Base-by-base conservation (phyloP, 2,888 invertebrate species). In the Tuta absoluta region DNA sequence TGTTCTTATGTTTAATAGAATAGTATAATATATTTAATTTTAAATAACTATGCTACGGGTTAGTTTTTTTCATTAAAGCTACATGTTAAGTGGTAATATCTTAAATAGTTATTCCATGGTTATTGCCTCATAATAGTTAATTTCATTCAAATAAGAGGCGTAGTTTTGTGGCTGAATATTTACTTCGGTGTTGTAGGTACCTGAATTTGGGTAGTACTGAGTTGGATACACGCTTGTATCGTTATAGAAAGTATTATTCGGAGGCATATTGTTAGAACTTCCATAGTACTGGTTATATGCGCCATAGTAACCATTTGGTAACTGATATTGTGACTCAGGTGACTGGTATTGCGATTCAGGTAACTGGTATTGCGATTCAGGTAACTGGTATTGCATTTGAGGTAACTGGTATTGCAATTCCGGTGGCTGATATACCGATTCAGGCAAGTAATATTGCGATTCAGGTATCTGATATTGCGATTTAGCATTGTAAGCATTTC, bases 141-240 rank as follows among this genome's bases (percentile, higher is more conserved):
- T 51, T 21, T 51, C 10, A 23, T 11, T 12, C 11, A 23, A 23
- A 51, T 17, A 2, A 11, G 23, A 23, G 3, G 45, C 17, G 23
- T 12, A 23, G 51, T 51, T 21, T 23, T 23, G 23, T 21, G 23
- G 0, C 21, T 51, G 51, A 21, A 12, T 19, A 51, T 0, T 51
- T 45, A 17, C 45, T 45, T 45, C n/a, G 8, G 33, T 33, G 33
- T 33, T 33, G 33, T 51, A 51, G 19, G 28, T 24, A 17, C 23
- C 56, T 24, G 17, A 7, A 37, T 12, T 59, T 19, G 59, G 59
- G 19, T 59, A 59, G 38, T 59, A 59, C 28, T 59, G 33, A 3
- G 59, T 59, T 37, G 59, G 38, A 19, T 59, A 59, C 21, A 38
- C 59, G 28, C 21, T 59, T 1, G 59, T 38, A 59, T 63, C 41